Conservation (phyloP, 2,888 invertebrate genomes). For the Parapristionchus giblindavisi region DNA sequence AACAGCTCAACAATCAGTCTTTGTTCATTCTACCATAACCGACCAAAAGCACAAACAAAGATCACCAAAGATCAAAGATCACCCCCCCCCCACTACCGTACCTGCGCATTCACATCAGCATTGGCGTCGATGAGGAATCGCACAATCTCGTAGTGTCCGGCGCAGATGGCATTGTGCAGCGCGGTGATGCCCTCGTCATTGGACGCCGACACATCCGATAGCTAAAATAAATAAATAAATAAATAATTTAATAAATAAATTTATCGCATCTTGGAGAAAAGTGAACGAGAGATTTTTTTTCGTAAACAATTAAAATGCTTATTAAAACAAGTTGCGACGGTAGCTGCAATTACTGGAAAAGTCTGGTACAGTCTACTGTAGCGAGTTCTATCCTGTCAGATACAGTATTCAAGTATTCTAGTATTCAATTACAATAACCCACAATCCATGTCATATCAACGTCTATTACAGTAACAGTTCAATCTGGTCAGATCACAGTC, state of each 20-base stretch:
- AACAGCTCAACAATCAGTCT: not conserved
- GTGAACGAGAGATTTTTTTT: no score
- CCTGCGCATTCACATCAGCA: conserved; percentile 98
- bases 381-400: not conserved
- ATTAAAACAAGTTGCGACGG: no score
- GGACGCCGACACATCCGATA: conserved; percentile 87
- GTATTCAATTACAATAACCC: not conserved
- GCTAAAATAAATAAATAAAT: conserved; percentile 39
- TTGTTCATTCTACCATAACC: not conserved
- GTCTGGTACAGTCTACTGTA: not conserved
- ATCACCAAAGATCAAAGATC: not conserved
- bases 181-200: conserved; percentile 99
- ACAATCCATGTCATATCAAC: not conserved
- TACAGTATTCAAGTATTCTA: not conserved
- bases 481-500: not conserved
- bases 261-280: no score
- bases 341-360: no score
- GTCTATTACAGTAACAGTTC: not conserved
- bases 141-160: conserved; percentile 97
- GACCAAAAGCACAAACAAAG: not conserved
- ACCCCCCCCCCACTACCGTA: conserved; percentile 30
- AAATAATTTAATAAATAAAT: not conserved
- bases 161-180: conserved; percentile 98
- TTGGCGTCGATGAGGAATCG: conserved; percentile 95
- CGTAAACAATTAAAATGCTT: no score